Percentiles rank a stretch among this genome's conserved stretches.
phyloP scores from a whole-genome alignment of 2,113 vertebrate genomes.

The human (Homo sapiens) region DNA sequence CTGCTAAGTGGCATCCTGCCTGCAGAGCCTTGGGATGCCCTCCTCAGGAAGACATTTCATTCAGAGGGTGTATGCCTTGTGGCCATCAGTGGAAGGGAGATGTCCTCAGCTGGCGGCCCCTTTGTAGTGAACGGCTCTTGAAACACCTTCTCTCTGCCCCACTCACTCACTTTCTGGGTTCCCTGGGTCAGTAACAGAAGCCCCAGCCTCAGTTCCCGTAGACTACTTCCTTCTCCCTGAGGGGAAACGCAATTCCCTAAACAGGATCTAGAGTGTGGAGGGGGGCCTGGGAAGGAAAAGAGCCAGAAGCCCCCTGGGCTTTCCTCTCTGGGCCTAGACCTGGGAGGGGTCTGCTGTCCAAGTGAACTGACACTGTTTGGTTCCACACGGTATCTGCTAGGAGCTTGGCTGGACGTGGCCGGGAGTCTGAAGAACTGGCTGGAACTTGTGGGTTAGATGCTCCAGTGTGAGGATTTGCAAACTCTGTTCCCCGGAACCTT shows the following conservation, averaged over 20 bases:
- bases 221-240: not conserved
- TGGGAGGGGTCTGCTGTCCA: not conserved
- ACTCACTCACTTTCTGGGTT: not conserved
- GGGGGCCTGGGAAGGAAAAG: not conserved
- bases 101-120: not conserved
- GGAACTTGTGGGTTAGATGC: too few species aligned
- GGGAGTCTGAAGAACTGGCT: accelerated
- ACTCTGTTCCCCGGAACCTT: not conserved
- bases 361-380: accelerated
- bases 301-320: not conserved
- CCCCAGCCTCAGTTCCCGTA: not conserved
- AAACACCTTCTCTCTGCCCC: not conserved
- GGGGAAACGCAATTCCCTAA: not conserved
- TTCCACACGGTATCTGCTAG: not conserved
- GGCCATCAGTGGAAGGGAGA: not conserved
- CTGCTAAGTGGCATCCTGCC: not conserved
- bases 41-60: not conserved
- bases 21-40: not conserved
- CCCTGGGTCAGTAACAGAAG: not conserved
- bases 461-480: not conserved
- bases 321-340: not conserved
- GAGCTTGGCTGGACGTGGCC: not conserved
- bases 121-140: accelerated
- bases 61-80: accelerated
- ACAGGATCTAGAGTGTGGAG: not conserved